These are phyloP conservation scores for Eucriotettix oculatus DNA, from an alignment of 2,888 invertebrate species.

Conservation along the genomic window DNA sequence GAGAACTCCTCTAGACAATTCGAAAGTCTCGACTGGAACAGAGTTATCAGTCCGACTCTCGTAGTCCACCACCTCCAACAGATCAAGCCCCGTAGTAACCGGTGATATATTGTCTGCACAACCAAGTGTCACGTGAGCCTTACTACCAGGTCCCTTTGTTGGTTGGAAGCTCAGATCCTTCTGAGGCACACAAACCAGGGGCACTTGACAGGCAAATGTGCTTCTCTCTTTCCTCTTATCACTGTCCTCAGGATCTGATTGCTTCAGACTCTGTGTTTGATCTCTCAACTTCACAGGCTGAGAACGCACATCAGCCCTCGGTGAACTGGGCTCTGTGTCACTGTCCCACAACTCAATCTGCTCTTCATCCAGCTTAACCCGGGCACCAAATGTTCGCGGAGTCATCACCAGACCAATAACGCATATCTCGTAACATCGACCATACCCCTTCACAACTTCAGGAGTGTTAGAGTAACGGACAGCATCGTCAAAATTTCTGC, in stretches of 20 bases:
- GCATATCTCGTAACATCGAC: constrained; percentile 14
- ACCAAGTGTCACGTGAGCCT: constrained; percentile 20
- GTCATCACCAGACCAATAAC: constrained; percentile 21
- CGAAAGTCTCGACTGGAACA: constrained; percentile 12
- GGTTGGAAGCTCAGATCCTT: constrained; percentile 5
- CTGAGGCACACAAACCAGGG: constrained; percentile 2
- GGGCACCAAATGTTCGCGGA: constrained; percentile 20
- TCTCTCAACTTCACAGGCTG: background rate
- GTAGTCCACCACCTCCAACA: constrained; percentile 15
- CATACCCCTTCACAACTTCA: constrained; percentile 1
- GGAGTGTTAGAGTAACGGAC: constrained; percentile 1
- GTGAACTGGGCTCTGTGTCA: too few species aligned
- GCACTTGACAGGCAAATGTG: constrained; percentile 3
- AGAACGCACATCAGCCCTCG: background rate
- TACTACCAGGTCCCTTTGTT: constrained; percentile 8
- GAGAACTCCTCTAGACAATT: constrained; percentile 14
- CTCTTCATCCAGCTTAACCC: constrained; percentile 19
- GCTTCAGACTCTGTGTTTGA: background rate
- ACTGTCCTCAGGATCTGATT: background rate
- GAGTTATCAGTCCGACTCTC: constrained; percentile 11
- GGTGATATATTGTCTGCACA: constrained; percentile 16
- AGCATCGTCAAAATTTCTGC: constrained; percentile 14
- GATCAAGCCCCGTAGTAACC: constrained; percentile 18
- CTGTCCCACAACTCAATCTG: constrained; percentile 17
- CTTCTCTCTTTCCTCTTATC: background rate